A percentile compares a stretch with the other conserved stretches of the same genome.
These are phyloP conservation scores for Etheostoma cragini DNA, from an alignment of 2,113 vertebrate genomes.

Conservation along the genomic window DNA sequence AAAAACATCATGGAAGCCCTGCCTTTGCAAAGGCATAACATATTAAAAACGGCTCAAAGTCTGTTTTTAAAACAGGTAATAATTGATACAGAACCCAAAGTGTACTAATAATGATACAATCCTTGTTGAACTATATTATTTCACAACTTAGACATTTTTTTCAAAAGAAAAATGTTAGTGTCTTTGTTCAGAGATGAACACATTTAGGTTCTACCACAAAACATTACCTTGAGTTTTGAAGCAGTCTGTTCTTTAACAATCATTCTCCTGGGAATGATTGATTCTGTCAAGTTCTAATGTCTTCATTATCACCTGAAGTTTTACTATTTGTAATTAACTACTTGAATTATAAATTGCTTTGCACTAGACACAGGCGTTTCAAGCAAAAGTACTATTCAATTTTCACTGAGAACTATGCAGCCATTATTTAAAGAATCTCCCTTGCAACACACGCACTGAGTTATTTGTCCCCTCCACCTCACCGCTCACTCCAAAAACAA, in stretches of 20 bases:
- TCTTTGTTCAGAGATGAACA: not conserved
- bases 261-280: not conserved
- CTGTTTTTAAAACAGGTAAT: not conserved
- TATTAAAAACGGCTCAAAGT: not conserved
- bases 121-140: not conserved
- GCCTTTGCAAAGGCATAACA: not conserved
- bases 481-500: no score
- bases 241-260: not conserved
- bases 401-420: no score
- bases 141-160: not conserved
- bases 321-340: no score
- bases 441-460: no score
- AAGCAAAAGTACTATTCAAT: no score
- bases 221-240: not conserved
- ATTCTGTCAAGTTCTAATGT: not conserved
- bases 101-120: not conserved
- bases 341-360: constrained; percentile 2
- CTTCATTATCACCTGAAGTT: not conserved
- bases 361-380: not conserved
- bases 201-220: not conserved
- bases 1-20: not conserved
- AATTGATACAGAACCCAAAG: not conserved
- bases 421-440: no score
- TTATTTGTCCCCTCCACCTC: no score
- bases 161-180: not conserved